phyloP scores from a whole-genome alignment of 2,888 invertebrate species.

The Drosophila cyrtoloma region DNA sequence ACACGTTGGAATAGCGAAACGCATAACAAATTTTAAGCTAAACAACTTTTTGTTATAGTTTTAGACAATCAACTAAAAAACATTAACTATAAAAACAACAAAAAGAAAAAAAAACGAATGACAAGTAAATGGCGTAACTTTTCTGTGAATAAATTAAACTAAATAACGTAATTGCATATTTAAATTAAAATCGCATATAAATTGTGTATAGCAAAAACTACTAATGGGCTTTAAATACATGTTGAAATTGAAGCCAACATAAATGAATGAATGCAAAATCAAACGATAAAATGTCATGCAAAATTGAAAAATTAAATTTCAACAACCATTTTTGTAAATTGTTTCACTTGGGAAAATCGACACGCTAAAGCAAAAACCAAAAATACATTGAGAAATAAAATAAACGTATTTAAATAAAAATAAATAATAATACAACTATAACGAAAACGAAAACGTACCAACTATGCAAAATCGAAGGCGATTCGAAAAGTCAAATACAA shows the following conservation, averaged over 20 bases:
- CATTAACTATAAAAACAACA: slow-evolving; percentile 45
- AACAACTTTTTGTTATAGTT: slow-evolving; percentile 75
- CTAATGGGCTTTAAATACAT: slow-evolving; percentile 33
- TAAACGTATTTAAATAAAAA: slow-evolving; percentile 42
- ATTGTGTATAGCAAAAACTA: slow-evolving; percentile 46
- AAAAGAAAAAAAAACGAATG: slow-evolving; percentile 58
- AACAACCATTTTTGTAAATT: slow-evolving; percentile 74
- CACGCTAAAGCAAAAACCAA: slow-evolving; percentile 75
- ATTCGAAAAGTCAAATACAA: slow-evolving; percentile 73
- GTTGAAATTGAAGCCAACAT: slow-evolving; percentile 22
- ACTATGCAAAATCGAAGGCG: slow-evolving; percentile 55
- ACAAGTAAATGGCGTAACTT: slow-evolving; percentile 82
- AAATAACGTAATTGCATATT: slow-evolving; percentile 55
- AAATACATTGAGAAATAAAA: slow-evolving; percentile 42
- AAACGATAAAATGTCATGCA: slow-evolving; percentile 15
- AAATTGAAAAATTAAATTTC: slow-evolving; percentile 53
- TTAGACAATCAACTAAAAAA: slow-evolving; percentile 77
- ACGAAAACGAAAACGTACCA: slow-evolving; percentile 48
- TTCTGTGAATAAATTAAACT: slow-evolving; percentile 79
- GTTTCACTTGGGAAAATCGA: slow-evolving; percentile 82
- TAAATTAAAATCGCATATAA: slow-evolving; percentile 46
- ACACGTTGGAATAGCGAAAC: slow-evolving; percentile 26
- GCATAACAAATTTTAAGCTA: slow-evolving; percentile 41
- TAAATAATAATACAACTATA: slow-evolving; percentile 50
- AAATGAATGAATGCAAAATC: slow-evolving; percentile 25